Conservation (phyloP, 2,888 invertebrate species). For the Craniophora ligustri region DNA sequence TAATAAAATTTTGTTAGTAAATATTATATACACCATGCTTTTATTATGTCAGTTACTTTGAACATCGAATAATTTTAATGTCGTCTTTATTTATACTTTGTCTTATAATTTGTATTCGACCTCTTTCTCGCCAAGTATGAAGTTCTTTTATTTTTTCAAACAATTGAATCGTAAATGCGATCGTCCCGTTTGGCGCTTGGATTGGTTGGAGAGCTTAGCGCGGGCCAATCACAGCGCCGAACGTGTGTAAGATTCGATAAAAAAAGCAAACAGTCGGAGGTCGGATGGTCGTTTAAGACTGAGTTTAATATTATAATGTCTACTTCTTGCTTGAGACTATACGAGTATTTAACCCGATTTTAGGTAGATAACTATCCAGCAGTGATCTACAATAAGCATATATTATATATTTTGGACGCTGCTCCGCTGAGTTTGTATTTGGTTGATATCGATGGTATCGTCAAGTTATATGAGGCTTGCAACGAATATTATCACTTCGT, state of each 20-base stretch:
- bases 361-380: neutral
- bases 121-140: too few relatives aligned
- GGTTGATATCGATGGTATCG: constrained; percentile 41
- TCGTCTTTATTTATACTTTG: constrained; percentile 11
- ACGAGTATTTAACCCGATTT: neutral
- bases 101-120: neutral
- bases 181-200: too few relatives aligned
- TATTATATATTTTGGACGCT: neutral
- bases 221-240: too few relatives aligned
- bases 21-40: constrained; percentile 6
- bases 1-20: neutral
- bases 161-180: too few relatives aligned
- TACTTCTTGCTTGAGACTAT: neutral
- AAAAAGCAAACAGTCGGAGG: too few relatives aligned
- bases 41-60: neutral
- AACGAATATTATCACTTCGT: too few relatives aligned
- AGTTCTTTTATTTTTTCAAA: too few relatives aligned
- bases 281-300: too few relatives aligned
- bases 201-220: too few relatives aligned
- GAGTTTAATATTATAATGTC: neutral
- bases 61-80: neutral
- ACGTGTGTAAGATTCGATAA: too few relatives aligned
- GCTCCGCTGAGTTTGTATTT: constrained; percentile 22
- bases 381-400: neutral
- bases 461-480: constrained; percentile 5